A percentile compares a stretch with the other conserved stretches of the same genome.
These are phyloP conservation scores for Chrysomallon squamiferum DNA, from an alignment of 1,140 invertebrate species.

Conservation along the genomic window DNA sequence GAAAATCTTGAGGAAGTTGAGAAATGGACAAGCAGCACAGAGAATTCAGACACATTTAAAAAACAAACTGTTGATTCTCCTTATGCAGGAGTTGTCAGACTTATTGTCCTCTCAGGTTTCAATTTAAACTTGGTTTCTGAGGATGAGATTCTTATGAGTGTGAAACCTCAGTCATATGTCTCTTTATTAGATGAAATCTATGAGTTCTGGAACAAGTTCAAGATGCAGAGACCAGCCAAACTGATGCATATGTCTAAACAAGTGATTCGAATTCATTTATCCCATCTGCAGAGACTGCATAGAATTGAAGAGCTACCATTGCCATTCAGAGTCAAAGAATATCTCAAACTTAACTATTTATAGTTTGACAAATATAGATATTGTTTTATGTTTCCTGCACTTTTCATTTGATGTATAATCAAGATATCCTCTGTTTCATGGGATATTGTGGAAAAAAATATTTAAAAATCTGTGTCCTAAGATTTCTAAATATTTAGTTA, in stretches of 20 bases:
- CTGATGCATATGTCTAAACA: constrained; percentile 35
- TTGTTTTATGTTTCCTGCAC: neutral
- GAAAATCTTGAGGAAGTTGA: constrained; percentile 10
- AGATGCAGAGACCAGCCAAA: constrained; percentile 18
- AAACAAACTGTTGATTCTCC: constrained; percentile 13
- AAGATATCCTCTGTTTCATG: neutral
- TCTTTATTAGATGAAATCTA: constrained; percentile 29
- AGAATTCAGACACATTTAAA: neutral
- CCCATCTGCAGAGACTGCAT: constrained; percentile 23
- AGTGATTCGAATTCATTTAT: constrained; percentile 23
- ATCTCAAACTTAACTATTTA: constrained; percentile 19
- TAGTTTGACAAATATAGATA: neutral
- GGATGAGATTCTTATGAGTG: constrained; percentile 8
- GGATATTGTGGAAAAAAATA: neutral
- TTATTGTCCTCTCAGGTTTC: constrained; percentile 27
- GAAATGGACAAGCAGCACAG: neutral
- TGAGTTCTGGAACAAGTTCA: constrained; percentile 27
- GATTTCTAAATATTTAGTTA: neutral
- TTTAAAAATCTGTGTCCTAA: neutral
- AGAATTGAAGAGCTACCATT: constrained; percentile 27
- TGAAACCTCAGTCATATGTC: constrained; percentile 5
- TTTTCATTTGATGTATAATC: neutral
- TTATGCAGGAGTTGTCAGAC: constrained; percentile 32
- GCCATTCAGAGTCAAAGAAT: constrained; percentile 29
- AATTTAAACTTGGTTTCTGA: neutral